These are phyloP conservation scores for Platyrinchus mystaceus DNA, from an alignment of 2,797 vertebrate genomes.

Conservation along the genomic window DNA sequence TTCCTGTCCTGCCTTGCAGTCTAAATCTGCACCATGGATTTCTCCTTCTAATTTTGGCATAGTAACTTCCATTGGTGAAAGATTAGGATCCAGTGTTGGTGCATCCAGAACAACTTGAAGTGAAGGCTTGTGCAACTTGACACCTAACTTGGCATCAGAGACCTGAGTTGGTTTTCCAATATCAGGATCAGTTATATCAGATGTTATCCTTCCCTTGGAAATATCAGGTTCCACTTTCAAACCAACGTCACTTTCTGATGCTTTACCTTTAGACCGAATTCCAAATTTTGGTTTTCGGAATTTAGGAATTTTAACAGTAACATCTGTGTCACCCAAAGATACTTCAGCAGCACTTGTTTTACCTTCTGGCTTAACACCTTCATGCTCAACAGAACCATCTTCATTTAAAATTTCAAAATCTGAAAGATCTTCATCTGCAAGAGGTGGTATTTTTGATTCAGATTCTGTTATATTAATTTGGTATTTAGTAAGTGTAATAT, in stretches of 20 bases:
- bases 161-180: background rate
- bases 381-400: fast-evolving
- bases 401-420: background rate
- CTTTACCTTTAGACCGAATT: background rate
- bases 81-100: background rate
- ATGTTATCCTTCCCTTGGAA: background rate
- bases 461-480: background rate
- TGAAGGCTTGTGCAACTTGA: background rate
- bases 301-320: slow-evolving; percentile 68
- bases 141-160: background rate
- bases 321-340: fast-evolving
- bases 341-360: background rate
- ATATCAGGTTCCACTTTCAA: background rate
- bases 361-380: fast-evolving
- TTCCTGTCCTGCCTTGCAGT: background rate
- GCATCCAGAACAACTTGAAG: background rate
- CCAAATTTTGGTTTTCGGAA: slow-evolving; percentile 73
- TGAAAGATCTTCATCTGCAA: background rate
- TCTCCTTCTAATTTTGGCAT: background rate
- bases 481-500: slow-evolving; percentile 15
- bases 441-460: fast-evolving
- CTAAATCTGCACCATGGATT: background rate
- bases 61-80: background rate
- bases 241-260: fast-evolving
- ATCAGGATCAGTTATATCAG: background rate